These are phyloP conservation scores for Crotalus helleri DNA, from an alignment of 2,113 vertebrate species.

Conservation along the genomic window DNA sequence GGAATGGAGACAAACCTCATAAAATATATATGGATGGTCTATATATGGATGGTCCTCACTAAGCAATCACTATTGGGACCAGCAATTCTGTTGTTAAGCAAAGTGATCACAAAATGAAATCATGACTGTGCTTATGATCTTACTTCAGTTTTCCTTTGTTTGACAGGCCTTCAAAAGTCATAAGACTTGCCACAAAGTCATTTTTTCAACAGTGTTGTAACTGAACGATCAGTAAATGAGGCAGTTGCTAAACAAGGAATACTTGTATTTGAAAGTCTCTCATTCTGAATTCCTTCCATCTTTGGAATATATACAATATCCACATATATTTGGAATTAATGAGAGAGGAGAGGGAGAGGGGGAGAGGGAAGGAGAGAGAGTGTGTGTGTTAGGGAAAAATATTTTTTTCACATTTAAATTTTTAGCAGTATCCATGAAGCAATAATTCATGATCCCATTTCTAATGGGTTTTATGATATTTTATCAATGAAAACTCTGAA, in stretches of 20 bases:
- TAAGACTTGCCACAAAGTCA: not conserved
- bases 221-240: not conserved
- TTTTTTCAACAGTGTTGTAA: not conserved
- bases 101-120: not conserved
- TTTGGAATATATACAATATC: not conserved
- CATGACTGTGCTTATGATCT: not conserved
- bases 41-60: not conserved
- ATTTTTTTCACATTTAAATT: not conserved
- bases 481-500: constrained; percentile 11
- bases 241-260: not conserved
- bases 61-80: not conserved
- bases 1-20: not conserved
- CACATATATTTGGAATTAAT: not conserved
- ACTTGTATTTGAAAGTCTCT: not conserved
- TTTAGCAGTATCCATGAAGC: not conserved
- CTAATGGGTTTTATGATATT: constrained; percentile 6
- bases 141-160: not conserved
- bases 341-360: not conserved
- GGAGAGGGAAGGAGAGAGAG: not conserved
- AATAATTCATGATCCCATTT: constrained; percentile 15
- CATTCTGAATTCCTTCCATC: not conserved
- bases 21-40: not conserved
- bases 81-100: not conserved
- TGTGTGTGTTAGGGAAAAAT: not conserved
- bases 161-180: not conserved